Evolutionary conservation across 2,797 vertebrate genomes (phyloP).

Genomic region (Podarcis lilfordi): DNA sequence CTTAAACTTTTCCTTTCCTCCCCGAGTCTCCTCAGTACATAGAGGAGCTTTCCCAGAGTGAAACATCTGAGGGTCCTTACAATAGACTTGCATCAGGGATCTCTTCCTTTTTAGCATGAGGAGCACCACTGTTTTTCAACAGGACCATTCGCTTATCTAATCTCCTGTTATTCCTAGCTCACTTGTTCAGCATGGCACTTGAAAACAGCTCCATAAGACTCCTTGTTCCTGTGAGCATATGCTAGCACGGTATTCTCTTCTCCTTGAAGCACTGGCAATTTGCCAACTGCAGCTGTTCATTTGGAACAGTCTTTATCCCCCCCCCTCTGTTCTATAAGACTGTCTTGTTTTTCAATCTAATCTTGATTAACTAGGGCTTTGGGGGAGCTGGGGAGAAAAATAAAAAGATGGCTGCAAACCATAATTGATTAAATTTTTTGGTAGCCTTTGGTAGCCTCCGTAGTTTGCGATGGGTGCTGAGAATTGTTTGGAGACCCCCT

Average conservation of each 20-base stretch:
- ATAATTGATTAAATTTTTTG: background rate
- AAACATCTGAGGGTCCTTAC: background rate
- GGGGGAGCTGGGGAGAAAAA: background rate
- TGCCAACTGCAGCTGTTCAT: background rate
- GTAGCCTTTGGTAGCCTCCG: background rate
- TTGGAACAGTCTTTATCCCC: conserved; percentile 24
- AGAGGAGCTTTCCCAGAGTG: background rate
- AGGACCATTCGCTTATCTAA: conserved; percentile 37
- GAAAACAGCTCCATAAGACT: background rate
- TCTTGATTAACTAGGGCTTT: background rate
- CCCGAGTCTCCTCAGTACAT: background rate
- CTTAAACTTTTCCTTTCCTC: no score
- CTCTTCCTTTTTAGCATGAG: background rate
- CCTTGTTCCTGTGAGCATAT: background rate
- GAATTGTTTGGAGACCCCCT: no score
- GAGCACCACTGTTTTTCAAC: background rate
- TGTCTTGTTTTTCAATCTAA: background rate
- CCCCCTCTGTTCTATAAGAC: background rate
- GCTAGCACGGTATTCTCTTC: background rate
- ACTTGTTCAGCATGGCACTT: background rate
- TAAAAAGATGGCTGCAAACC: background rate
- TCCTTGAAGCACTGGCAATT: background rate
- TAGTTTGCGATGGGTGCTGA: no score
- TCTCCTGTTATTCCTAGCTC: background rate
- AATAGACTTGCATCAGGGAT: background rate